Percentiles rank a stretch among this genome's conserved stretches.
These are phyloP conservation scores for Acrobasis consociella DNA, from an alignment of 2,888 invertebrate species.

Conservation along the genomic window DNA sequence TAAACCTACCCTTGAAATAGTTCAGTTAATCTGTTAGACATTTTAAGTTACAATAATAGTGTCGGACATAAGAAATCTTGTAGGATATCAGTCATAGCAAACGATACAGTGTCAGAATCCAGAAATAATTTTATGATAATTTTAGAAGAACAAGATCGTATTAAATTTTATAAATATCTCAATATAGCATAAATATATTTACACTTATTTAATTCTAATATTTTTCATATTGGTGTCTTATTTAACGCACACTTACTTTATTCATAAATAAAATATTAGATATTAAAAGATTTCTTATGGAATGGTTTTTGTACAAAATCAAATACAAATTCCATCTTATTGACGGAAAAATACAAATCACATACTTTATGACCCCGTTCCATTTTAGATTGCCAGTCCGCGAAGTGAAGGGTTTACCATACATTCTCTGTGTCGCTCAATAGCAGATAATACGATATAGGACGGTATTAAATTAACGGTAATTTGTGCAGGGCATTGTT, in stretches of 20 bases:
- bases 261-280: slow-evolving; percentile 75
- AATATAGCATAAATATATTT: slow-evolving; percentile 82
- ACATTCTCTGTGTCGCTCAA: no score
- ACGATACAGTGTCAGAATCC: slow-evolving; percentile 58
- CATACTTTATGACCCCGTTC: slow-evolving; percentile 55
- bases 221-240: slow-evolving; percentile 81
- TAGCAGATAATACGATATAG: no score
- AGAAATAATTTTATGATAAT: slow-evolving; percentile 70
- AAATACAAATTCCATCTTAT: slow-evolving; percentile 72
- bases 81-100: slow-evolving; percentile 64
- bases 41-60: slow-evolving; percentile 46
- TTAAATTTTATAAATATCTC: slow-evolving; percentile 82
- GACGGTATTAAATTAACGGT: no score
- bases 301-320: slow-evolving; percentile 82
- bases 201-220: slow-evolving; percentile 74
- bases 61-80: slow-evolving; percentile 55
- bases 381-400: not conserved
- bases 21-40: no score
- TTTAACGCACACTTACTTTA: slow-evolving; percentile 76
- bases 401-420: not conserved
- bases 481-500: no score
- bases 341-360: slow-evolving; percentile 74
- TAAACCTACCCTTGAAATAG: no score
- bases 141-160: slow-evolving; percentile 80
- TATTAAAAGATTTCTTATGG: slow-evolving; percentile 74